Base-by-base conservation (phyloP, 2,888 invertebrate species). In the Lithodes maja region DNA sequence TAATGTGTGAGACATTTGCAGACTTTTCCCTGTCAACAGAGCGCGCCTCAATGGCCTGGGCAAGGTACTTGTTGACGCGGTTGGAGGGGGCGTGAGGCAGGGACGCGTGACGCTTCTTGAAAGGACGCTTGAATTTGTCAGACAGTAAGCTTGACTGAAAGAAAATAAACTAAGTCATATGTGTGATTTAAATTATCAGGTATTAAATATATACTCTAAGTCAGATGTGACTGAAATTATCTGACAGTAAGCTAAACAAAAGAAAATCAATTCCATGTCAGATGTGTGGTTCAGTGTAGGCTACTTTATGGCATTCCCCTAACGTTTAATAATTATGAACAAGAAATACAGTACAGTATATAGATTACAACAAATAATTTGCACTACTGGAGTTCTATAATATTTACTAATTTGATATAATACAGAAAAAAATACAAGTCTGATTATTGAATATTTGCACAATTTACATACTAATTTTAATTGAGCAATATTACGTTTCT, bases 1-100 rank as follows among this genome's bases (percentile, higher is more conserved):
- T 98, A 90, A 97, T 94, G 82, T 97, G 95, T 93, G 97, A 97
- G 84, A 98, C 97, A 93, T 98, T 97, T 83, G 96, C 96, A 50
- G 97, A 96, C 94, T 98, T 98, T 94, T 98, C 98, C 90, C 97
- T 95, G 93, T 98, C 97, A 90, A 98, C 97, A 93, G 97, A 97
- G 92, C 98, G 95, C 61, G 98, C 98, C 93, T 97, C 97, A 92
- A 98, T 97, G 55, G 98, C 98, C 94, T 98, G 97, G 90, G 97
- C 97, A 93, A 98, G 95, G 94, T 97, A 98, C 94, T 97, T 98
- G 95, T 98, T 98, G 89, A 98, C 98, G 92, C 98, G 96, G 94
- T 98, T 98, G 69, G 97, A 97, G 68, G 97, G 97, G 94, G 97
- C 97, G 94, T 97, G 97, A 17, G 92, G 92, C 92, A 97, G 96